Evolutionary conservation across 2,888 invertebrate genomes (phyloP), one percentile per base, ranked within the genome.

Genomic region (Napeogenes sylphis): DNA sequence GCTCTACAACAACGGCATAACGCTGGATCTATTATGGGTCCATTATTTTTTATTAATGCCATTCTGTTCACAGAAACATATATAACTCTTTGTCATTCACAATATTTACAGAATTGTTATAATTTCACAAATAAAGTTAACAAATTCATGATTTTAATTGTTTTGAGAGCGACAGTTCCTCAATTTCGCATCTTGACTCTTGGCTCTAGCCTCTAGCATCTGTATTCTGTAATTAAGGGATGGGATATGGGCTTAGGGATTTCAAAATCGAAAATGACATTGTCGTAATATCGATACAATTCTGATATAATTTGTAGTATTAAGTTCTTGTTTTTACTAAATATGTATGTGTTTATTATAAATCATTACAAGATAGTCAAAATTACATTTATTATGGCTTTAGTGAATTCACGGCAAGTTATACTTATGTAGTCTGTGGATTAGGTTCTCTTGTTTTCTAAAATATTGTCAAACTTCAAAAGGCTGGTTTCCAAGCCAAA

Each of bases 1-100:
- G 88, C 82, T 45, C 89, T 73, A 67, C 90, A 90, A 61, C 87
- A 87, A 70, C 90, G 79, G 74, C 90, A 90, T n/a, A 90, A 67
- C 5, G 82, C 90, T 70, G 89, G 89, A 68, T 90, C 87, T 74
- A 90, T 79, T 56, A 90, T 75, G 10, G 83, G 87, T 38, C 88
- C 87, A 69, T 86, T 88, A 67, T 75, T 85, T 72, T 85, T 87
- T 35, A 73, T 73, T 45, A 76, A 74, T 73, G 81, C 81, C 87
- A 88, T 88, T 71, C 73, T 78, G 53, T 32, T 33, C 51, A 45
- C 56, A 61, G 42, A 56, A 35, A 35, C 58, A 30, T 58, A 53
- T 33, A 12, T 46, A 55, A 51, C 45, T 46, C 32, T 59, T 42
- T 62, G 61, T 55, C 55, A 60, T 58, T 58, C 58, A 66, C 42